A percentile compares a stretch with the other conserved stretches of the same genome.
These are phyloP conservation scores for Poecilia velifera DNA, from an alignment of 2,797 vertebrate species.

Conservation along the genomic window DNA sequence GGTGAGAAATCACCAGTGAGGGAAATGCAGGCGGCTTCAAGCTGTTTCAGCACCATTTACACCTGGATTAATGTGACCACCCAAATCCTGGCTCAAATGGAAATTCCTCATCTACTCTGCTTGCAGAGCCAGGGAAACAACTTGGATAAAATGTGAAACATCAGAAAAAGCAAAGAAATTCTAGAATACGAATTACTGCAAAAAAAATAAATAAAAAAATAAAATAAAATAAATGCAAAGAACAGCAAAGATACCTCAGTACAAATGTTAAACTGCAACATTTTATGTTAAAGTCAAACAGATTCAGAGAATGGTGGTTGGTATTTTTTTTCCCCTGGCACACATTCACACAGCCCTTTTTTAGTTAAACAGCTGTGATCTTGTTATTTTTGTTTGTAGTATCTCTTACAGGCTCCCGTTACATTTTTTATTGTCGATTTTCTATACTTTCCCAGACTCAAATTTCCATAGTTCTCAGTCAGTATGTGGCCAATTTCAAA, in stretches of 20 bases:
- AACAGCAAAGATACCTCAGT: background rate
- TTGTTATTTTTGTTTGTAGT: background rate
- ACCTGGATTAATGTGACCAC: conserved; percentile 9
- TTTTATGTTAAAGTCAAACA: background rate
- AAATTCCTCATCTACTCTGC: background rate
- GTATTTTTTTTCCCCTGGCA: background rate
- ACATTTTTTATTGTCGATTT: background rate
- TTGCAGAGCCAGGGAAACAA: background rate
- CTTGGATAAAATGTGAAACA: background rate
- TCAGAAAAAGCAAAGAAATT: background rate
- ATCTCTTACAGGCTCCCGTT: background rate
- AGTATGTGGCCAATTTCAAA: background rate
- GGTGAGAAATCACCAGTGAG: background rate
- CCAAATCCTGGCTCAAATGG: background rate
- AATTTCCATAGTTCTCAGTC: background rate
- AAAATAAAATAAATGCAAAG: background rate
- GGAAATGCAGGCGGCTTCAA: background rate
- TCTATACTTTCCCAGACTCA: background rate
- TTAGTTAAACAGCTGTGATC: background rate
- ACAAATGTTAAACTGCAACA: background rate
- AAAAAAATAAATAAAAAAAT: no score
- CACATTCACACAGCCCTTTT: background rate
- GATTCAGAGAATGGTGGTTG: background rate
- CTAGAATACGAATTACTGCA: background rate
- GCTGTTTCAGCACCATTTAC: conserved; percentile 14